Evolutionary conservation across 2,888 invertebrate species (phyloP), one percentile per base, ranked within the genome.

Genomic region (Parnassius apollo): DNA sequence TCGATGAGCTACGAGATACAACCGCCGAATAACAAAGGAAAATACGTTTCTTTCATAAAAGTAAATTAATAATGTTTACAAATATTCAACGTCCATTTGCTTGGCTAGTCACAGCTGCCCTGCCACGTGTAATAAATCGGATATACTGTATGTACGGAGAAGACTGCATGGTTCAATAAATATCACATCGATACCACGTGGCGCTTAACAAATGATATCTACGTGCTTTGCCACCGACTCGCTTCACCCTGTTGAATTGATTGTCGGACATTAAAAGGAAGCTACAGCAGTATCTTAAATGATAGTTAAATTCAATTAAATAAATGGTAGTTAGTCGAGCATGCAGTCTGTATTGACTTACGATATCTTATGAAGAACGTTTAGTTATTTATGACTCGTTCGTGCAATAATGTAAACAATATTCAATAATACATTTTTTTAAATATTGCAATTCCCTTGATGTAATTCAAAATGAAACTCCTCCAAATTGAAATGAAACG

Each of bases 131-230:
- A 59, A 63, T 59, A 63, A 63, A 63, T 63, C 51, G 55, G 51
- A 46, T 8, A 42, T 58, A 46, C 46, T 35, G 35, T 3, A 35
- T 35, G 54, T 54, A 62, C 54, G 44, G 10, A 44, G 54, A 42
- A 44, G 46, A 44, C 18, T 52, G 25, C 2, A 45, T 50, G 57
- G 57, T 42, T 76, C 75, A 77, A 85, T 86, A 85, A 86, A 85
- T 85, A 83, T 81, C 78, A 75, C 76, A 82, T 80, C 81, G 80
- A 75, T 81, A 81, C 80, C 83, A 81, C 76, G 81, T 86, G 88
- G 84, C 83, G 83, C 81, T 79, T 84, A 80, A 88, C 82, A 85
- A 88, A 88, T 87, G 85, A 79, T 72, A 71, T 67, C 72, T 76
- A 80, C 86, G 85, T 86, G 87, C 84, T 76, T 76, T 80, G 86